Conservation (phyloP, 2,113 vertebrate species). For the Boulengerochromis microlepis region DNA sequence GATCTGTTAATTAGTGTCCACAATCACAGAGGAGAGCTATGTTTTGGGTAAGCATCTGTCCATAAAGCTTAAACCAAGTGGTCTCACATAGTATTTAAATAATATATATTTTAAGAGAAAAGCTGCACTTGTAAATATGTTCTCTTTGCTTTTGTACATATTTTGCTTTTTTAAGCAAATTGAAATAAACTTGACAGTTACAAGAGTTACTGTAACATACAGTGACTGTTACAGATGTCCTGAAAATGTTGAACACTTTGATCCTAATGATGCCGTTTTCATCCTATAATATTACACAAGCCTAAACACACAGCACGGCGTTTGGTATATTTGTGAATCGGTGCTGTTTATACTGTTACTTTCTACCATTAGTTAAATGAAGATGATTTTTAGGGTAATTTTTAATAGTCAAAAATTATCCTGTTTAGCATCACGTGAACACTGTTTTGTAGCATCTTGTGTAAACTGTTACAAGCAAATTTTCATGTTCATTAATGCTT, state of each 20-base stretch:
- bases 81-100: constrained; percentile 45
- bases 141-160: constrained; percentile 40
- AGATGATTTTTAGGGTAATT: neutral
- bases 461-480: neutral
- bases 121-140: constrained; percentile 54
- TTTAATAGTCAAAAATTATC: neutral
- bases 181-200: neutral
- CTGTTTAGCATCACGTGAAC: neutral
- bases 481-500: neutral
- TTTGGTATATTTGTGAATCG: neutral
- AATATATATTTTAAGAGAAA: constrained; percentile 47
- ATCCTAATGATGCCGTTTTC: neutral
- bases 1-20: neutral
- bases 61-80: constrained; percentile 1
- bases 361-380: neutral
- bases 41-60: neutral
- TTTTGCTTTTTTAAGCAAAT: constrained; percentile 13
- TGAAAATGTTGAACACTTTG: neutral
- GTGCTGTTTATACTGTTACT: neutral
- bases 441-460: neutral
- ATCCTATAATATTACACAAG: neutral
- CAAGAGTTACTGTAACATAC: neutral
- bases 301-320: neutral
- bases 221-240: neutral
- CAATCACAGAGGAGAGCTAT: neutral